Conservation (phyloP, 1,140 invertebrate species). For the Caenorhabditis inopinata region DNA sequence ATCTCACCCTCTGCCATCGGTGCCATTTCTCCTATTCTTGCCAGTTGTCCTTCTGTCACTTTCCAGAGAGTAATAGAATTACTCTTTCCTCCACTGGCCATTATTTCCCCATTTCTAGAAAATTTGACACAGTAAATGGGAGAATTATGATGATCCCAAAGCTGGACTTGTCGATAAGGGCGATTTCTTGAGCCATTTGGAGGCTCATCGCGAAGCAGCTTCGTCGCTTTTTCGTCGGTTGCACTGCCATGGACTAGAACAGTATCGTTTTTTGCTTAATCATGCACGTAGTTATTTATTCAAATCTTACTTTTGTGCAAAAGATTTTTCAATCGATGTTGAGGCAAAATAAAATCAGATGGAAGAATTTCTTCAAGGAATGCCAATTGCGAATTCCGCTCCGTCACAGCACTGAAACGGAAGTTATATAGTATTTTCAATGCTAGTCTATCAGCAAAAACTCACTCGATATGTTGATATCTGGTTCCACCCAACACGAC, state of each 20-base stretch:
- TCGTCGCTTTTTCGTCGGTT: neutral
- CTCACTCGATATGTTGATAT: constrained; percentile 16
- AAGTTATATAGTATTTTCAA: neutral
- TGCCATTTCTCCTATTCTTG: neutral
- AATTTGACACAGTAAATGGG: neutral
- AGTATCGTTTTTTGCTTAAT: neutral
- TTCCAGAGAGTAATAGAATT: neutral
- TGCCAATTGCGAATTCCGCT: neutral
- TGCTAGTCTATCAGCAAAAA: neutral
- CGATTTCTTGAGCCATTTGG: neutral
- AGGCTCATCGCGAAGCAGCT: neutral
- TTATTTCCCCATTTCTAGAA: neutral
- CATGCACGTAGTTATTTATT: too few species aligned
- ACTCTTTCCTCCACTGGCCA: neutral
- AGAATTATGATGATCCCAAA: neutral
- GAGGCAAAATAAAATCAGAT: neutral
- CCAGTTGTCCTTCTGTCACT: neutral
- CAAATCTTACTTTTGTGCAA: neutral
- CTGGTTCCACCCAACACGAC: neutral
- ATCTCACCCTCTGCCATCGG: neutral
- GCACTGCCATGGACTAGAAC: neutral
- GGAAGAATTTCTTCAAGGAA: neutral
- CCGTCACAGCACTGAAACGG: neutral
- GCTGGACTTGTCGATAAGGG: neutral
- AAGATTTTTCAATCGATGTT: neutral